Evolutionary conservation across 2,113 vertebrate genomes (phyloP), one percentile per base, ranked within the genome.

Genomic region (Gila orcuttii): DNA sequence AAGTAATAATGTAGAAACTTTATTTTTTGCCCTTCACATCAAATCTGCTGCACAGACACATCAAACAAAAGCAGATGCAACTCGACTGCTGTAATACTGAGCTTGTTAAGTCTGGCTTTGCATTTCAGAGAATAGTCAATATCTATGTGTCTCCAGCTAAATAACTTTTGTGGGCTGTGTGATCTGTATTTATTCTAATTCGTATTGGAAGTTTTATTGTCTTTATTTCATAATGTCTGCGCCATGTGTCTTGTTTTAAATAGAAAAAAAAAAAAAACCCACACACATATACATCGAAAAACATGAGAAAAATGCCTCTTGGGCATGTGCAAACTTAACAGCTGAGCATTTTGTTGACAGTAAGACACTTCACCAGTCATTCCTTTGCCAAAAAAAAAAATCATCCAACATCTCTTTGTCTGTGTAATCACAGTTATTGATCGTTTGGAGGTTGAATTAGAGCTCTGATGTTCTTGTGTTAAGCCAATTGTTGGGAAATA

Each of bases 401-500:
- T n/a, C 39, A 1, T 80, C 25, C 19, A 23, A 10, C 25, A 33
- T 62, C 17, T 50, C 42, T 82, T 82, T 52, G 21, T 82, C 79
- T 9, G 62, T 69, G 45, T 82, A 82, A 69, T 82, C 79, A 36
- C 13, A 31, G 42, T 28, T 82, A 82, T 82, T 68, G 80, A 82
- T 55, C 11, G 0, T 6, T 36, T 13, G 23, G 10, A 36, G 45
- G 25, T 6, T 82, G 80, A 69, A 69, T 52, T 52, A 69, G 64
- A 69, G 62, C 25, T 52, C 25, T 13, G 45, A 82, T 82, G 62
- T 82, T 36, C 62, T 69, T 82, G 62, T 82, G 62, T 82, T 82
- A 68, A 69, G 28, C 64, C 80, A 69, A 36, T 82, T 82, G 80
- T 50, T 82, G 80, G 80, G 45, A 82, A 82, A 82, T 82, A 52